Conservation (phyloP, 2,888 invertebrate genomes). For the Apoderus coryli region DNA sequence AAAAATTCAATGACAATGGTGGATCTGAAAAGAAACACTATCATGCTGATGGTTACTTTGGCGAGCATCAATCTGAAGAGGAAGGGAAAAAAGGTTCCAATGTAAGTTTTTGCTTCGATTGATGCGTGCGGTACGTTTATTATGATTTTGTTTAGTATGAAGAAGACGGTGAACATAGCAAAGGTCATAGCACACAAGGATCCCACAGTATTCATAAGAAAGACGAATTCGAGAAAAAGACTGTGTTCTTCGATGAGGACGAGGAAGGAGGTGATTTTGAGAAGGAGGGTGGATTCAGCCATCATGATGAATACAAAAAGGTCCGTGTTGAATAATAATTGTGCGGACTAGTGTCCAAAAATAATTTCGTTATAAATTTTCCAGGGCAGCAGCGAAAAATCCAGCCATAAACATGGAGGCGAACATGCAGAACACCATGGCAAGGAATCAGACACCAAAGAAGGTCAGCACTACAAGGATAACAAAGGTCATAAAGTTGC, state of each 20-base stretch:
- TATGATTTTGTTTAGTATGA: constrained; percentile 19
- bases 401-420: constrained; percentile 36
- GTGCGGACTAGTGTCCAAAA: neutral
- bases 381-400: constrained; percentile 45
- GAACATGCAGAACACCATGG: constrained; percentile 40
- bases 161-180: constrained; percentile 47
- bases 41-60: constrained; percentile 33
- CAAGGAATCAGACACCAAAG: constrained; percentile 39
- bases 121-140: neutral
- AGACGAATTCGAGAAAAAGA: constrained; percentile 60
- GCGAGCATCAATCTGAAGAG: constrained; percentile 37
- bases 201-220: constrained; percentile 61
- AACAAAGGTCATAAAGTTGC: constrained; percentile 43
- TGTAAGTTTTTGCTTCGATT: constrained; percentile 19
- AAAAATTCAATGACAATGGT: constrained; percentile 35
- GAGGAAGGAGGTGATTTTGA: constrained; percentile 51
- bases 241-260: constrained; percentile 62
- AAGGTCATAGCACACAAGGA: constrained; percentile 61
- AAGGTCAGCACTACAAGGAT: constrained; percentile 40
- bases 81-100: constrained; percentile 36
- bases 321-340: constrained; percentile 20
- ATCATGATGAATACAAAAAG: constrained; percentile 37
- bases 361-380: constrained; percentile 13
- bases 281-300: constrained; percentile 46
- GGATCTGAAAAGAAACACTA: constrained; percentile 38